phyloP scores from a whole-genome alignment of 2,797 vertebrate species.

The Antrozous pallidus region DNA sequence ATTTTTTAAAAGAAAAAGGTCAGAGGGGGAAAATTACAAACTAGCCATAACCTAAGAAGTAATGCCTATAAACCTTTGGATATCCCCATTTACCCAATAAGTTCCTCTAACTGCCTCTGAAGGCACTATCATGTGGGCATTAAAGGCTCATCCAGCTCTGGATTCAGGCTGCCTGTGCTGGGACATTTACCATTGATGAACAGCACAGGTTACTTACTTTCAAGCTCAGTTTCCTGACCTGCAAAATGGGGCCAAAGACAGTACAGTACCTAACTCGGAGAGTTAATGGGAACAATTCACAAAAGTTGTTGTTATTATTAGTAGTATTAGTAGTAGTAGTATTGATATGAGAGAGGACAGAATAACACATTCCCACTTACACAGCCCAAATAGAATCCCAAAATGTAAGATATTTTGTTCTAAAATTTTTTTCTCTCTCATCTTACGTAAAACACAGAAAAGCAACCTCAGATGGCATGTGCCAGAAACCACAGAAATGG shows the following conservation, averaged over 20 bases:
- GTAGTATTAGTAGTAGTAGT: not conserved
- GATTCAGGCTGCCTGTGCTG: not conserved
- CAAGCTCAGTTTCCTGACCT: not conserved
- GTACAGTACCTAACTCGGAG: not conserved
- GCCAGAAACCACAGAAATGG: not conserved
- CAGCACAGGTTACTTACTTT: not conserved
- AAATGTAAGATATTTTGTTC: not conserved
- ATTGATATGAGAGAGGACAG: not conserved
- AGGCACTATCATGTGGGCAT: not conserved
- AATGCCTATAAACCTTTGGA: not conserved
- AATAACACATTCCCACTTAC: not conserved
- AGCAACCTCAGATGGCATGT: not conserved
- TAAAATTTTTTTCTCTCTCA: not conserved
- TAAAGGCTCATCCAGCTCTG: not conserved
- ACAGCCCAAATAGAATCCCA: not conserved
- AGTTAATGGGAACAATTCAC: not conserved
- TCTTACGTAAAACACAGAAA: not conserved
- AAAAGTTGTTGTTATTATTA: not conserved
- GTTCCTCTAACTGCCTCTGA: not conserved
- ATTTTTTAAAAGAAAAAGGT: not conserved
- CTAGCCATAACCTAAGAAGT: not conserved
- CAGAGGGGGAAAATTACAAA: not conserved
- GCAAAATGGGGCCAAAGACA: not conserved
- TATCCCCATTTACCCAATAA: not conserved
- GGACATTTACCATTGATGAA: not conserved